Base-by-base conservation (phyloP, 2,888 invertebrate genomes). In the Calameuta filiformis region DNA sequence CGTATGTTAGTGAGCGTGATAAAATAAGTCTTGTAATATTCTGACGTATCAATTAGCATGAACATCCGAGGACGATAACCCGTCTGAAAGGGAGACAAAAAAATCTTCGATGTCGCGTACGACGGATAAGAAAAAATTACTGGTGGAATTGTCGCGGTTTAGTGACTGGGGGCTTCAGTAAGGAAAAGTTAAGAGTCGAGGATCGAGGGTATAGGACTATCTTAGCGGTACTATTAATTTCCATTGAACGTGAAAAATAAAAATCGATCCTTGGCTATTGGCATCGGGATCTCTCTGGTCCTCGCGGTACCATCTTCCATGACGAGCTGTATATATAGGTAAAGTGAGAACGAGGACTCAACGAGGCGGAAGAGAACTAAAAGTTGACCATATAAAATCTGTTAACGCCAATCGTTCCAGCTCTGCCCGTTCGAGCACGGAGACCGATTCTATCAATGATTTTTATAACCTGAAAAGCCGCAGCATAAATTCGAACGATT, bases 371-470 rank as follows among this genome's bases (percentile, higher is more conserved):
- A 30, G 73, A 73, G 68, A 76, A 71, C 33, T 71, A 73, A 77
- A 79, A 77, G 78, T 83, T 81, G 82, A 82, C 80, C 80, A 79
- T 81, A 81, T 81, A 82, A 84, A 85, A 85, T 84, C 81, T 81
- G 80, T 81, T 83, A 83, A 83, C 79, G 76, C 81, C 80, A 79
- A 82, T 81, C 84, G 83, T 83, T 82, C 79, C 81, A 77, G 81
- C 80, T 80, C 75, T 82, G 80, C 68, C 69, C 77, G 79, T 76
- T 78, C 81, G 75, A 78, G 74, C 80, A 82, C 80, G 80, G 78
- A 81, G 81, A 77, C 80, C 78, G 83, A 83, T 78, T 78, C 76
- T 78, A 78, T 78, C 78, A 73, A 75, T 76, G 78, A 78, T 73
- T 78, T 78, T 78, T 78, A 69, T 76, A 76, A 76, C 78, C 78